Base-by-base conservation (phyloP, 37 sponge, comb jelly and placozoan genomes). In the Geodia barretti region DNA sequence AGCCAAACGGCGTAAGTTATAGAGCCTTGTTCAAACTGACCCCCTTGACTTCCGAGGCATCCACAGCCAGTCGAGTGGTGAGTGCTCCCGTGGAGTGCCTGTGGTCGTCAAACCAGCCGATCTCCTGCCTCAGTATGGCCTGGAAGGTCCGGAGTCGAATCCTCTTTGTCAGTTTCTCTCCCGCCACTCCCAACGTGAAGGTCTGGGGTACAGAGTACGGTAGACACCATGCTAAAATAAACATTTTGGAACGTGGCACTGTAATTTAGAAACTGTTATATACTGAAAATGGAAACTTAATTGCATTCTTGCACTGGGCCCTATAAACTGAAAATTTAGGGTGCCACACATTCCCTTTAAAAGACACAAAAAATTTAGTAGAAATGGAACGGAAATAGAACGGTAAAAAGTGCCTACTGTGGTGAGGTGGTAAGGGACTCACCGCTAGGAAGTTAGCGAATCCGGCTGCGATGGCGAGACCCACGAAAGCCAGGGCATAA, bases 41-140 rank as follows among this genome's bases (percentile, higher is more conserved):
- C 42, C 98, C 95, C 69, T 97, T 92, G 17, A 97, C 91, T 73
- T 81, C 87, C 0, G 93, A 77, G 8, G 96, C 95, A 95, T 97
- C 98, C 21, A 82, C 79, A 26, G 95, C 97, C 33, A 97, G 84
- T 41, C 93, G 30, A 4, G 91, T 87, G 25, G 95, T 79, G 24
- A 97, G 84, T 8, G 89, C 86, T 2, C 95, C 95, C 41, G 96
- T 93, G 25, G 89, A 72, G 62, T 95, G 83, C 1, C 41, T 37
- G 31, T 63, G 76, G 3, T 72, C 64, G 62, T 97, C 98, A 88
- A 88, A 97, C 93, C 90, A 97, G 14, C 69, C 77, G 1, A 95
- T 87, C 29, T 97, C 91, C 75, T 92, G 95, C 67, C 88, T 67
- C 38, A 95, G 42, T 70, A 95, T 92, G 61, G 92, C 80, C 70